Base-by-base conservation (phyloP, 2,113 vertebrate genomes). In the Atrichornis clamosus region DNA sequence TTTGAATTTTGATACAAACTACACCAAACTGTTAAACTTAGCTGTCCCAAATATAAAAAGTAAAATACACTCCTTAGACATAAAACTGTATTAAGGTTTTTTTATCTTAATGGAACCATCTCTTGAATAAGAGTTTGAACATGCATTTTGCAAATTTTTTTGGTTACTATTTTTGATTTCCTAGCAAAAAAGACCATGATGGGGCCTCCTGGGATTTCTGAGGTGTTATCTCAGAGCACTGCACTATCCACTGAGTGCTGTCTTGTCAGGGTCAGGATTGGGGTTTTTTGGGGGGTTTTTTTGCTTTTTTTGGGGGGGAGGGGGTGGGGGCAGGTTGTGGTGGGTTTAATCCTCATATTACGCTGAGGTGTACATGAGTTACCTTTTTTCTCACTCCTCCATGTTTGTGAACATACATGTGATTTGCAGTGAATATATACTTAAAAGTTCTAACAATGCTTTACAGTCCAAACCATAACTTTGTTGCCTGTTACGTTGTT, bases 231-330 rank as follows among this genome's bases (percentile, higher is more conserved):
- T 82, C 7, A 14, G 35, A 24, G 26, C 1, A 1, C 21, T 52
- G 33, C 15, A 30, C 14, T 41, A 6, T 47, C 44, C 15, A 6
- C 8, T 10, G 30, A 33, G 39, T 52, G n/a, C 17, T 65, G 24
- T 19, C 20, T 73, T 65, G 16, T 39, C 41, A n/a, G 22, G 12
- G 3, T 42, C 58, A n/a, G 22, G 12, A 3, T 42, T 58, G 28
- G n/a, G 6, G 16, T 6, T 33, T 1, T 9, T 14, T 65, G 26
- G 39, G 39, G 39, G 39, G 39, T 1, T 8, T 12, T 65, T 6
- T 24, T 1, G 6, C 42, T 9, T 50, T 2, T 11, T 27, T 59
- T 13, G 11, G 47, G 10, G 1, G 4, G 12, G 22, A 24, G 10
- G 6, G 33, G 8, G 13, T 30, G 47, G 10, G 1, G 4, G 12